Conservation (phyloP, 2,113 vertebrate genomes). For the Rana temporaria region DNA sequence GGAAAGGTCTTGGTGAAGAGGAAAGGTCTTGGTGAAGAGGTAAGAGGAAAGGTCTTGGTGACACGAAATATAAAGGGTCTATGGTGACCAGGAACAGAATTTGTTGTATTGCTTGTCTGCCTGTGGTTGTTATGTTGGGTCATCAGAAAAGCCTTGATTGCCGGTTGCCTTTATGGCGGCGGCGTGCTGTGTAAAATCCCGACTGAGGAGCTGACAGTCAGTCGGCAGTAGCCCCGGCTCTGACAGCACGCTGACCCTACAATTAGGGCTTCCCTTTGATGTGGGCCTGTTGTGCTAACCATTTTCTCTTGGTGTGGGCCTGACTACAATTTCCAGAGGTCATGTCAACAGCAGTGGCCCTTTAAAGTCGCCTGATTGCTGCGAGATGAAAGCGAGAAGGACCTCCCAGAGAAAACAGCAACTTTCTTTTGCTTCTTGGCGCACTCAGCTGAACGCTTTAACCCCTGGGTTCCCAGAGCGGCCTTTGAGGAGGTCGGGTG, state of each 20-base stretch:
- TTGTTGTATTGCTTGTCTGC: too few relatives aligned
- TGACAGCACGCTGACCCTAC: conserved; percentile 13
- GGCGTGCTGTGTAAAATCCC: neutral
- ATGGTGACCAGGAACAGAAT: too few relatives aligned
- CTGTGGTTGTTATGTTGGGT: too few relatives aligned
- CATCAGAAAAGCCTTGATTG: too few relatives aligned
- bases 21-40: too few relatives aligned
- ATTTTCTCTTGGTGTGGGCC: conserved; percentile 54
- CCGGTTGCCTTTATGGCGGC: neutral
- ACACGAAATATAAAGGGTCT: too few relatives aligned
- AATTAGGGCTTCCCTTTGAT: conserved; percentile 43
- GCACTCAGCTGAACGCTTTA: conserved; percentile 21
- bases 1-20: too few relatives aligned
- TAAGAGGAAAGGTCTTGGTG: too few relatives aligned
- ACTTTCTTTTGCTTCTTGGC: conserved; percentile 19
- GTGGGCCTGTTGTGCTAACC: conserved; percentile 42
- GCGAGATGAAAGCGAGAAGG: conserved; percentile 40
- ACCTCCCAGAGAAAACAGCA: conserved; percentile 28
- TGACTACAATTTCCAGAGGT: conserved; percentile 46
- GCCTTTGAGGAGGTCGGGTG: neutral
- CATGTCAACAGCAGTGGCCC: conserved; percentile 41
- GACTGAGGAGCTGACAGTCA: neutral
- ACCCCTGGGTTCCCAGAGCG: neutral
- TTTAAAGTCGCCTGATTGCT: conserved; percentile 52
- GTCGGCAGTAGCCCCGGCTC: neutral